Percentiles rank a stretch among this genome's conserved stretches.
Evolutionary conservation across 2,797 vertebrate species (phyloP).

Genomic region (Schizothorax lantsangensis): DNA sequence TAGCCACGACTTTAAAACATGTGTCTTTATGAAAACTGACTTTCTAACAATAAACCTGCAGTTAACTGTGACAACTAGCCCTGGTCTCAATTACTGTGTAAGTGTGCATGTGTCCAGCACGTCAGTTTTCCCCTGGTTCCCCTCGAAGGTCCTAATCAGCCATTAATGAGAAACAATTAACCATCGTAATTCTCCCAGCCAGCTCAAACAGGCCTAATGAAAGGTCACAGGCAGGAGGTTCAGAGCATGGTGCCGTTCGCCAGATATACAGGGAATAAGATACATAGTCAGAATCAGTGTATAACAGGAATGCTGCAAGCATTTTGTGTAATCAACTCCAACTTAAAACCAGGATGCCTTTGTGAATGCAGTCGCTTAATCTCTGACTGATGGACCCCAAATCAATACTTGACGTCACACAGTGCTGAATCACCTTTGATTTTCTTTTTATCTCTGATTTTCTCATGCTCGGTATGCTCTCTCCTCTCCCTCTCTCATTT

Average conservation of each 20-base stretch:
- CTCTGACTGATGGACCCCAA: slow-evolving; percentile 25
- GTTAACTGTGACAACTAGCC: neutral
- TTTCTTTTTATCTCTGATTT: slow-evolving; percentile 30
- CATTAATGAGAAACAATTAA: slow-evolving; percentile 55
- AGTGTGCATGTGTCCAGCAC: slow-evolving; percentile 19
- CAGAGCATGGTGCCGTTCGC: neutral
- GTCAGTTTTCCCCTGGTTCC: slow-evolving; percentile 11
- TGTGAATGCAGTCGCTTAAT: neutral
- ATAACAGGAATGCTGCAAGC: neutral
- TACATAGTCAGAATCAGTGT: neutral
- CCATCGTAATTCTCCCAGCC: slow-evolving; percentile 27
- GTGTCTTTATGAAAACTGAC: neutral
- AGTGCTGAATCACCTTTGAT: slow-evolving; percentile 25
- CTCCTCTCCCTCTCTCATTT: slow-evolving; percentile 12
- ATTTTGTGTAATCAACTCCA: neutral
- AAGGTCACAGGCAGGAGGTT: slow-evolving; percentile 44
- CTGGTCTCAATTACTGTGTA: neutral
- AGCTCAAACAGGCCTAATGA: slow-evolving; percentile 14
- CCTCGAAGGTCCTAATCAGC: slow-evolving; percentile 18
- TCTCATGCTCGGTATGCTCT: neutral
- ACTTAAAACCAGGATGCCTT: neutral
- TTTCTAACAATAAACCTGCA: neutral
- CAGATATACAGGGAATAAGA: neutral
- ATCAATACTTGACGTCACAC: slow-evolving; percentile 12
- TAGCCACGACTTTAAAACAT: neutral